These are phyloP conservation scores for Eolophus roseicapilla DNA, from an alignment of 2,113 vertebrate genomes.

Conservation along the genomic window DNA sequence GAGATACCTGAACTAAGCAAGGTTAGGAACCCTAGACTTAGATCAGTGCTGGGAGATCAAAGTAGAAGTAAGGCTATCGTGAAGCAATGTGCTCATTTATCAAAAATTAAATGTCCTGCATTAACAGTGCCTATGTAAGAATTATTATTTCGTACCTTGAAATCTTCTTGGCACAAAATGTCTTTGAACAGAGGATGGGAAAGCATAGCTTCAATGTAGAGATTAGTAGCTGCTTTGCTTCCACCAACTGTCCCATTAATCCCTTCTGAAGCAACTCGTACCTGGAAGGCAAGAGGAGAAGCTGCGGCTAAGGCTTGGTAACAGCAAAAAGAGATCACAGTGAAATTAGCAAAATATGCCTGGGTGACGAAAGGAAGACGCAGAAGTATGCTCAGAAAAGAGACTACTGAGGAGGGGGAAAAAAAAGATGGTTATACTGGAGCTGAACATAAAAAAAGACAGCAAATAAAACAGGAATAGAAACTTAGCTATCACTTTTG, in stretches of 20 bases:
- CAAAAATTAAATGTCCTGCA: background rate
- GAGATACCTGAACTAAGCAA: background rate
- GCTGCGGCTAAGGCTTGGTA: background rate
- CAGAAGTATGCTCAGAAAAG: background rate
- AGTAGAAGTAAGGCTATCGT: background rate
- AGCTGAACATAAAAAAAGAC: background rate
- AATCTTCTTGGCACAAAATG: conserved; percentile 82
- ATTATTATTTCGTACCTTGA: conserved; percentile 84
- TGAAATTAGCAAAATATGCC: background rate
- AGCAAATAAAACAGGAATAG: background rate
- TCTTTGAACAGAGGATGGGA: conserved; percentile 83
- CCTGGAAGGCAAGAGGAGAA: conserved; percentile 69
- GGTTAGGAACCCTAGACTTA: background rate
- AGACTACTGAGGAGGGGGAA: background rate
- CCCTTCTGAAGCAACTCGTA: conserved; percentile 90
- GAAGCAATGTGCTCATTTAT: background rate
- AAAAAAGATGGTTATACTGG: background rate
- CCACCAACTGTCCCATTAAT: conserved; percentile 96
- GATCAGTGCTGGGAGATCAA: background rate
- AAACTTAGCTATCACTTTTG: background rate
- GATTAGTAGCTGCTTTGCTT: conserved; percentile 79
- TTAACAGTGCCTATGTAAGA: background rate
- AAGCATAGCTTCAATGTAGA: conserved; percentile 86
- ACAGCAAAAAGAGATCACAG: background rate
- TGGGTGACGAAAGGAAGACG: background rate